Percentiles rank a stretch among this genome's conserved stretches.
phyloP scores from a whole-genome alignment of 2,113 vertebrate species.

The Accipiter virgatus region DNA sequence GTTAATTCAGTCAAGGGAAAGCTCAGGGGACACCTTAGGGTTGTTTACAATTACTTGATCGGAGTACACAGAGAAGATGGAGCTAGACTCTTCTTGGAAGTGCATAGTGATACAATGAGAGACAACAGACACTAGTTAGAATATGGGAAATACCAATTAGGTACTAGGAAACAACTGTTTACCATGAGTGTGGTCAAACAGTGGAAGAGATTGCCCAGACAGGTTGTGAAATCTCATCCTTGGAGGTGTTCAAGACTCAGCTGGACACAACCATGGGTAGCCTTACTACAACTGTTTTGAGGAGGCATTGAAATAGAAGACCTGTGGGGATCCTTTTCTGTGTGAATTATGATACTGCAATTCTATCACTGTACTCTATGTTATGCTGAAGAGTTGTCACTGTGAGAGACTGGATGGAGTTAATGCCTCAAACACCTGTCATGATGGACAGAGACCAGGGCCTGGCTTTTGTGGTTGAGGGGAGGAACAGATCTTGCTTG shows the following conservation, averaged over 20 bases:
- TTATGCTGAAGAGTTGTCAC: neutral
- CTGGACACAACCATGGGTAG: neutral
- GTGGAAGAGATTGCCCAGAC: neutral
- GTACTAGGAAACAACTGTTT: neutral
- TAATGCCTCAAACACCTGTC: no score
- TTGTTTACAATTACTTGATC: neutral
- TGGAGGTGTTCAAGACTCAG: neutral
- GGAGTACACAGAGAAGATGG: neutral
- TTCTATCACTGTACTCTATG: neutral
- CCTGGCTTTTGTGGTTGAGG: no score
- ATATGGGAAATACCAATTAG: neutral
- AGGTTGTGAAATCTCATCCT: neutral
- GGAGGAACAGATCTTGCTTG: no score
- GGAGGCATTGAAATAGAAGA: neutral
- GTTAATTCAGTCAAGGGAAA: neutral
- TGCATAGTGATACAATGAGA: neutral
- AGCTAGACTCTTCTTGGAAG: neutral
- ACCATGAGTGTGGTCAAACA: neutral
- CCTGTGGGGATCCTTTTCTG: neutral
- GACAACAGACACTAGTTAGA: neutral
- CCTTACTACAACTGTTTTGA: neutral
- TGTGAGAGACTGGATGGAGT: no score
- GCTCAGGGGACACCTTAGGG: neutral
- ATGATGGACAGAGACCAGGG: no score
- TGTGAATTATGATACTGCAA: neutral